Evolutionary conservation across 2,888 invertebrate species (phyloP).

Genomic region (Phengaris arion): DNA sequence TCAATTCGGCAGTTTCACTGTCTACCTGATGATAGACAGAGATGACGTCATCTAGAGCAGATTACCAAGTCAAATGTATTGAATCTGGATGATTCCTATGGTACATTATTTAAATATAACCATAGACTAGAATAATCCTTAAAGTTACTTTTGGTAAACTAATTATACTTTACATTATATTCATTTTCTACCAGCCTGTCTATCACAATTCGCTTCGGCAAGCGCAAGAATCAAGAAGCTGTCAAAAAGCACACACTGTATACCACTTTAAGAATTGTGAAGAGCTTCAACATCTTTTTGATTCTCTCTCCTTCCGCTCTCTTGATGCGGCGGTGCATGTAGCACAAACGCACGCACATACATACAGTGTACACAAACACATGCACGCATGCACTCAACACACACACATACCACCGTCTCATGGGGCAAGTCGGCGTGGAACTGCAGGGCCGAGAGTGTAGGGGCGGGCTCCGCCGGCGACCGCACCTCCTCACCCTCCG

Average conservation of each 20-base stretch:
- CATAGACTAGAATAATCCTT: neutral
- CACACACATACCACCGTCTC: constrained; percentile 87
- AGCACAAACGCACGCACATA: too few relatives aligned
- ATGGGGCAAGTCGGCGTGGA: constrained; percentile 91
- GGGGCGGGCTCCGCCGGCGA: constrained; percentile 82
- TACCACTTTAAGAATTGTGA: too few relatives aligned
- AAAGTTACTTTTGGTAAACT: neutral
- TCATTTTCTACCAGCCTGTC: too few relatives aligned
- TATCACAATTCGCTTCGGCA: too few relatives aligned
- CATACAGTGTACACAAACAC: too few relatives aligned
- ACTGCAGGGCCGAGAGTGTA: constrained; percentile 90
- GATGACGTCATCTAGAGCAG: neutral
- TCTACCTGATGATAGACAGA: neutral
- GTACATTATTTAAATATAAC: neutral
- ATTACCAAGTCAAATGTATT: neutral
- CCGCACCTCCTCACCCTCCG: constrained; percentile 81
- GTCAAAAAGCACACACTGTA: too few relatives aligned
- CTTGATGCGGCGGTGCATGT: too few relatives aligned
- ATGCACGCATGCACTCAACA: too few relatives aligned
- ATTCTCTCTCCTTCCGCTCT: too few relatives aligned
- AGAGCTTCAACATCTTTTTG: too few relatives aligned
- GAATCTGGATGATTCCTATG: neutral
- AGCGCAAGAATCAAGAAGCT: too few relatives aligned
- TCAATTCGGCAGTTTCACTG: neutral
- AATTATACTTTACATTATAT: neutral